A percentile compares a stretch with the other conserved stretches of the same genome.
phyloP scores from a whole-genome alignment of 2,113 vertebrate species.

The Oncorhynchus tshawytscha region DNA sequence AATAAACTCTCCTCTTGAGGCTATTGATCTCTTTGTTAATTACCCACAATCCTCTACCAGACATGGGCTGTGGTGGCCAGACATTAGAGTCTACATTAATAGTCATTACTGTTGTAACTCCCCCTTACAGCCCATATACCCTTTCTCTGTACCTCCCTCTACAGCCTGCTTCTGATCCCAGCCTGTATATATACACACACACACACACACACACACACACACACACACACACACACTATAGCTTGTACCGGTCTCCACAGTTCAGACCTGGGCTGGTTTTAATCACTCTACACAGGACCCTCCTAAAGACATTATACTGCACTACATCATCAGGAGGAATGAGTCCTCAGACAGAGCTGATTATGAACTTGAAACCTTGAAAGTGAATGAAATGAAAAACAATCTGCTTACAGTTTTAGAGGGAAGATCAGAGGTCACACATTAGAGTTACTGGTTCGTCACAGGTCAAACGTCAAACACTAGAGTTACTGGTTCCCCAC shows the following conservation, averaged over 20 bases:
- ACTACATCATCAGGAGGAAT: conserved; percentile 38
- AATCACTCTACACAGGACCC: conserved; percentile 55
- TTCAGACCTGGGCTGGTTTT: conserved; percentile 45
- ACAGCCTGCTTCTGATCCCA: too few species aligned
- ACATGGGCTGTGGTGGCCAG: conserved; percentile 39
- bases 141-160: not conserved
- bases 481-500: too few species aligned
- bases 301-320: conserved; percentile 43
- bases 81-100: conserved; percentile 61
- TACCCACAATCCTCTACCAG: conserved; percentile 43
- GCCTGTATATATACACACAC: not conserved
- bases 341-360: conserved; percentile 36
- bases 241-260: conserved; percentile 24
- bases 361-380: conserved; percentile 34
- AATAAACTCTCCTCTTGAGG: conserved; percentile 45
- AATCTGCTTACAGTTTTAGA: conserved; percentile 32
- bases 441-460: too few species aligned
- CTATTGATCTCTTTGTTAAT: conserved; percentile 63
- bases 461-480: too few species aligned
- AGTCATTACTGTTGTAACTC: conserved; percentile 33
- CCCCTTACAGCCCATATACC: conserved; percentile 7
- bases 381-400: conserved; percentile 48
- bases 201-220: too few species aligned
- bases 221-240: conserved; percentile 21
- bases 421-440: too few species aligned